Evolutionary conservation across 92 coral and sea anemone genomes (phyloP), one percentile per base, ranked within the genome.

Genomic region (Parazoanthus darwini): DNA sequence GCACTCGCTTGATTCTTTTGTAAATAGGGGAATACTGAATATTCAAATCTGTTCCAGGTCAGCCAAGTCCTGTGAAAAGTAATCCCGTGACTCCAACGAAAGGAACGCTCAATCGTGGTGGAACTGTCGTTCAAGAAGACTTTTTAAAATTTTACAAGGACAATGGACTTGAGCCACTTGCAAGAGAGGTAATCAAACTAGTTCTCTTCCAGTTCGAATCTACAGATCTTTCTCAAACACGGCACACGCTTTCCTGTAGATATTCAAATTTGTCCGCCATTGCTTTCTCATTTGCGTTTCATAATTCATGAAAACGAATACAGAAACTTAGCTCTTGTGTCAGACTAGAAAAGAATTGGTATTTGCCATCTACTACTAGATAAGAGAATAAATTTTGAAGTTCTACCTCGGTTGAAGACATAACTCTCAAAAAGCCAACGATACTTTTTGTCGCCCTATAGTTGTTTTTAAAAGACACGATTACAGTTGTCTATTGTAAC

Each of bases 1-100:
- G 7, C 23, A 54, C 66, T 70, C 44, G 79, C 63, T 84, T 33
- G 87, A 82, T 39, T 68, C 78, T 70, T 68, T 71, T 91, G 82
- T 89, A 77, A 91, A 89, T 65, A 82, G 85, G 91, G 92, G 77
- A 90, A 80, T 87, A 73, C 90, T 95, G 93, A 93, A 88, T 93
- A 95, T 93, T 95, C 94, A 91, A 95, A 91, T 94, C 87, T 74
- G 79, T 58, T 44, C 56, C 89, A 95, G 98, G 98, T 93, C 98
- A 95, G 66, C 93, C 98, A 71, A 95, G 98, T 91, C 98, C 98
- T 43, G 92, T 92, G 88, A 95, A 95, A 89, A 92, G 92, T 79
- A 88, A 82, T 90, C 89, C 94, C 43, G 88, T 93, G 15, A 90
- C 98, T 80, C 95, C 98, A 75, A 91, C 93, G 8, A 94, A 93